A percentile compares a stretch with the other conserved stretches of the same genome.
These are phyloP conservation scores for Schizaphis graminum DNA, from an alignment of 2,888 invertebrate species.

Conservation along the genomic window DNA sequence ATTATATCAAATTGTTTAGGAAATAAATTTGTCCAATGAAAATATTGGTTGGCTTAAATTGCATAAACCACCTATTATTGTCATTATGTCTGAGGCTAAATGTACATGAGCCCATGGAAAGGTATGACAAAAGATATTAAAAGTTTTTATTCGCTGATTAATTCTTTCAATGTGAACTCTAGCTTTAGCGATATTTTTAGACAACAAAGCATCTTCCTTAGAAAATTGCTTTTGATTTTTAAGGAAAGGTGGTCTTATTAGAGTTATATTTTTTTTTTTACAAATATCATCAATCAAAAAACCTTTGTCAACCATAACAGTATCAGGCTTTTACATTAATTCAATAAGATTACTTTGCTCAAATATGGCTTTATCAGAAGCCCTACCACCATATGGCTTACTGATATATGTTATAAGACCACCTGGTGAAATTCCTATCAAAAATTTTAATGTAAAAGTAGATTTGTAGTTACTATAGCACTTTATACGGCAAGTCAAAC, in stretches of 20 bases:
- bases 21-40: too few relatives aligned
- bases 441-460: too few relatives aligned
- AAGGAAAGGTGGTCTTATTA: constrained; percentile 13
- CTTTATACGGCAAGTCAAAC: too few relatives aligned
- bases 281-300: constrained; percentile 20
- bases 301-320: constrained; percentile 1
- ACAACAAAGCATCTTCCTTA: constrained; percentile 23
- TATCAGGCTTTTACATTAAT: background rate
- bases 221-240: constrained; percentile 11
- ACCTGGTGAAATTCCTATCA: too few relatives aligned
- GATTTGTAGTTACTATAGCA: too few relatives aligned
- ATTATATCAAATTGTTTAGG: too few relatives aligned
- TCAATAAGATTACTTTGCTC: background rate
- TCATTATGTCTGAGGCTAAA: too few relatives aligned
- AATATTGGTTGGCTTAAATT: too few relatives aligned
- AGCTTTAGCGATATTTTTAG: constrained; percentile 45
- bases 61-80: too few relatives aligned
- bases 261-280: background rate
- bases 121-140: constrained; percentile 44
- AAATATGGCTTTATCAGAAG: too few relatives aligned
- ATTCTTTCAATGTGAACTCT: constrained; percentile 39
- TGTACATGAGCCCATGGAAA: constrained; percentile 31
- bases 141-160: constrained; percentile 41
- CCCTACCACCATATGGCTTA: too few relatives aligned
- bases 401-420: too few relatives aligned